Base-by-base conservation (phyloP, 2,888 invertebrate genomes). In the Hanleya hanleyi region DNA sequence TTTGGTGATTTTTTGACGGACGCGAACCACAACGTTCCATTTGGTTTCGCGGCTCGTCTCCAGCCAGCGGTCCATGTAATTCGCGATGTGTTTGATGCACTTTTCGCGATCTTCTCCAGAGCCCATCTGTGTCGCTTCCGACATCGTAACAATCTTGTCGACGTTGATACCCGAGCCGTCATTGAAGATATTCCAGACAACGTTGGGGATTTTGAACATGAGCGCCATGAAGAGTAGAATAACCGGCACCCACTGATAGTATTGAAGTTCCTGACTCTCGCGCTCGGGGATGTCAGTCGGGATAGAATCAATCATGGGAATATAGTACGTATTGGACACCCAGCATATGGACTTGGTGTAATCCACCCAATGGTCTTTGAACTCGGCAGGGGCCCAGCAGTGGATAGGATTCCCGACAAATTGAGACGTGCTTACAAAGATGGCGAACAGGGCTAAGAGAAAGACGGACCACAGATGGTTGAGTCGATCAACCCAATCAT, bases 321-420 rank as follows among this genome's bases (percentile, higher is more conserved):
- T 69, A 70, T 85, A 84, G 73, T 87, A 87, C 2, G 87, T 87
- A 74, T 87, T 87, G 0, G 84, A 83, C 29, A 87, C 79, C 86
- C 87, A 86, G 72, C 87, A 87, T 75, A 83, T 85, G 67, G 85
- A 86, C 73, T 87, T 86, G 18, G 87, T 83, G 78, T 87, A 87
- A 49, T 81, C 75, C 32, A 83, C 81, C 62, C 83, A 83, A 57
- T 81, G 80, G 32, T 80, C 83, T 68, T 81, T 78, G 61, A 85
- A 85, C 67, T 83, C 80, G 5, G 85, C 85, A 12, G 85, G 85
- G 64, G 81, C 81, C 85, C 85, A 85, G 72, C 85, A 86, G 66
- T 84, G 83, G 29, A 86, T 86, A 7, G 85, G 83, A 66, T 81
- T 82, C 32, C 85, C 85, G 38, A 85, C 85, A 74, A 83, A 85